Percentiles rank a stretch among this genome's conserved stretches.
phyloP scores from a whole-genome alignment of 2,797 vertebrate genomes.

The Prunella strophiata region DNA sequence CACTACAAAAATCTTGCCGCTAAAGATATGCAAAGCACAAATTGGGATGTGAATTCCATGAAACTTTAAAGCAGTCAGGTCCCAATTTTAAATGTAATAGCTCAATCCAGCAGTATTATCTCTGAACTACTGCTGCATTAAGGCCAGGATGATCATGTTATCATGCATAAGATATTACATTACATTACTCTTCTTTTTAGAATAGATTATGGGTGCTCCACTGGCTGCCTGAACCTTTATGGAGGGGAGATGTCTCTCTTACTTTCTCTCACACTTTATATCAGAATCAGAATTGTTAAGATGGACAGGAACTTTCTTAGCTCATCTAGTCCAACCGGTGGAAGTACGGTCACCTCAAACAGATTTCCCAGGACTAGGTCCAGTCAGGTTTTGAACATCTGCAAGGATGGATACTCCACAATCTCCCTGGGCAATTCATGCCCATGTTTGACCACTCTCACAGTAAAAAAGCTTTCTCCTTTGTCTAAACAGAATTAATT shows the following conservation, averaged over 20 bases:
- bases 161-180: background rate
- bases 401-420: background rate
- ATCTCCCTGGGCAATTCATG: background rate
- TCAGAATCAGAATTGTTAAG: background rate
- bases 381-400: background rate
- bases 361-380: background rate
- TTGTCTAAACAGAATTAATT: background rate
- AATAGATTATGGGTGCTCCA: background rate
- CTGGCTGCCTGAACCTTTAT: background rate
- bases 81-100: background rate
- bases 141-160: background rate
- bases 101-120: background rate
- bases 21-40: background rate
- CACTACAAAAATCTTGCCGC: background rate
- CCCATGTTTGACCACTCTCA: background rate
- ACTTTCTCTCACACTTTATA: background rate
- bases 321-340: background rate
- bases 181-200: background rate
- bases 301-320: background rate
- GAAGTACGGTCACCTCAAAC: background rate
- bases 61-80: background rate
- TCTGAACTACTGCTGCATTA: background rate
- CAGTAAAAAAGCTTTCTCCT: background rate
- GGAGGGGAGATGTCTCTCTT: background rate
- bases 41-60: background rate